These are phyloP conservation scores for Epinephelus moara DNA, from an alignment of 2,113 vertebrate species.

Conservation along the genomic window DNA sequence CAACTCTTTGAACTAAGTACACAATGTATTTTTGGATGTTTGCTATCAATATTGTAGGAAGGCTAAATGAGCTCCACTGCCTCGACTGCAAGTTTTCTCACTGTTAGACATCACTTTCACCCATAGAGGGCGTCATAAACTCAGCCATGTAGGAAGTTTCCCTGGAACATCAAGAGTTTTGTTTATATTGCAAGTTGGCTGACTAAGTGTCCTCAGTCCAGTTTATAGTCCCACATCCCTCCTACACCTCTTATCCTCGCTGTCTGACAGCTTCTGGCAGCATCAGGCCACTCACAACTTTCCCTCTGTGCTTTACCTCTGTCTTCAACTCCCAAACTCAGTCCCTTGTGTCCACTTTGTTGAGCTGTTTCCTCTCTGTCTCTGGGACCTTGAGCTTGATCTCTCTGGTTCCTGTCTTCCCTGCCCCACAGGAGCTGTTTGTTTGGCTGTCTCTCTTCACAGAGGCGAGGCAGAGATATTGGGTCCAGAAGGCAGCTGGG, in stretches of 20 bases:
- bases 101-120: neutral
- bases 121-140: constrained; percentile 71
- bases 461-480: constrained; percentile 22
- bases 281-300: neutral
- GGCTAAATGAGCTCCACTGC: neutral
- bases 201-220: constrained; percentile 6
- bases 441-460: neutral
- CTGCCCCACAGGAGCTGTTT: neutral
- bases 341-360: neutral
- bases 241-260: constrained; percentile 10
- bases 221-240: constrained; percentile 26
- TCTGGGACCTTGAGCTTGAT: neutral
- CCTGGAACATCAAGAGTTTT: neutral
- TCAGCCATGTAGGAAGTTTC: constrained; percentile 12
- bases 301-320: neutral
- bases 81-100: neutral
- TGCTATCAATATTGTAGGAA: constrained; percentile 2
- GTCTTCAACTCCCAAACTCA: neutral
- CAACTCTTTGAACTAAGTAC: constrained; percentile 19
- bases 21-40: constrained; percentile 16
- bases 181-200: neutral
- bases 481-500: constrained; percentile 53
- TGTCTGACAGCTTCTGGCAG: neutral
- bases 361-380: neutral
- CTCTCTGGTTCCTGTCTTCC: neutral